These are phyloP conservation scores for Pherbina coryleti DNA, from an alignment of 2,888 invertebrate species.

Conservation along the genomic window DNA sequence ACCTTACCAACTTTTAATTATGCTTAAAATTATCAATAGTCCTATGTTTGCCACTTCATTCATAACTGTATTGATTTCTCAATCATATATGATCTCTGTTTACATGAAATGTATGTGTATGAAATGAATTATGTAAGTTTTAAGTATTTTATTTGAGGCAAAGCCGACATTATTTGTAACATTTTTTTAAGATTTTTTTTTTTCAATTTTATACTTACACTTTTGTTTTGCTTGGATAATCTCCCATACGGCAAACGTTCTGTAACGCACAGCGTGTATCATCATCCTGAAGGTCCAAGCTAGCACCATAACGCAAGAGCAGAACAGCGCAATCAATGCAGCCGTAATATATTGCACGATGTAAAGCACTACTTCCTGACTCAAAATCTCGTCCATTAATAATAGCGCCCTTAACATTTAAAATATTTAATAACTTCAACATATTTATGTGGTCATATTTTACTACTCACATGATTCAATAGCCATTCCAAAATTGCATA, in stretches of 20 bases:
- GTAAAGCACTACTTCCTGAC: constrained; percentile 82
- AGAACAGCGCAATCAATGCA: constrained; percentile 81
- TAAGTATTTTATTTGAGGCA: too few relatives aligned
- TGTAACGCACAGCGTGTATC: constrained; percentile 64
- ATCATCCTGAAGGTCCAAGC: constrained; percentile 62
- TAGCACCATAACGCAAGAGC: constrained; percentile 76
- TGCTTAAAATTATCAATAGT: too few relatives aligned
- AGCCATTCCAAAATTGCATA: constrained; percentile 81
- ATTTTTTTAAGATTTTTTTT: too few relatives aligned
- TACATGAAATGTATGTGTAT: too few relatives aligned
- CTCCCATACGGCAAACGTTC: constrained; percentile 66
- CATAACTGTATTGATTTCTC: too few relatives aligned
- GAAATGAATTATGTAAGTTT: too few relatives aligned
- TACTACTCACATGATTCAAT: constrained; percentile 70
- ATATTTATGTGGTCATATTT: neutral
- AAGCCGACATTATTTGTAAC: too few relatives aligned
- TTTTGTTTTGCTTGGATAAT: constrained; percentile 60
- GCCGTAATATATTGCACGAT: constrained; percentile 86
- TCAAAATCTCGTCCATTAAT: constrained; percentile 64
- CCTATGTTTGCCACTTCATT: too few relatives aligned
- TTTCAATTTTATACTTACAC: constrained; percentile 39
- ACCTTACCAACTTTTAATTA: too few relatives aligned
- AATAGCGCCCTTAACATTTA: constrained; percentile 57
- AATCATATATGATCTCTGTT: too few relatives aligned
- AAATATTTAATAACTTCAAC: neutral